These are phyloP conservation scores for Scaptomyza caliginosa DNA, from an alignment of 2,888 invertebrate genomes.

Conservation along the genomic window DNA sequence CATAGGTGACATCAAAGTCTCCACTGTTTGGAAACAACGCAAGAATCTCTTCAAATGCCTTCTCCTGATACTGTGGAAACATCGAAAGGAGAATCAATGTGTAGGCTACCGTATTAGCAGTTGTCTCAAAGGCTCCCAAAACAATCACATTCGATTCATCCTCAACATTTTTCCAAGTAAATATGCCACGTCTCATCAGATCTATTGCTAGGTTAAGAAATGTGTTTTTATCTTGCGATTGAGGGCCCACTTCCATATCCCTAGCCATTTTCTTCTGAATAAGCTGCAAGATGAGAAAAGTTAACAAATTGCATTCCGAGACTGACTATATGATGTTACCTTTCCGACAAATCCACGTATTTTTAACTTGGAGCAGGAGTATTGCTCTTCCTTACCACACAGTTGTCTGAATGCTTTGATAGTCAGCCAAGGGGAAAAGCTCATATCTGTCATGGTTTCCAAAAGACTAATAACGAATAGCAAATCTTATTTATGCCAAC, in stretches of 20 bases:
- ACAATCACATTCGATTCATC: constrained; percentile 81
- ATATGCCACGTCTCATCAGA: constrained; percentile 66
- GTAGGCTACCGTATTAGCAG: constrained; percentile 77
- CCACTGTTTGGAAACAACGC: constrained; percentile 65
- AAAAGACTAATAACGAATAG: constrained; percentile 65
- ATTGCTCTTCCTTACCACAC: constrained; percentile 60
- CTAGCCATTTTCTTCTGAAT: constrained; percentile 62
- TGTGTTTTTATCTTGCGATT: constrained; percentile 49
- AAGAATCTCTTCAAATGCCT: constrained; percentile 75
- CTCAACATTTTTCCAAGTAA: constrained; percentile 76
- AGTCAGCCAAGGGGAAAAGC: constrained; percentile 79
- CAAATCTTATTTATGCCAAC: constrained; percentile 10
- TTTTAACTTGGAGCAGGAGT: constrained; percentile 61
- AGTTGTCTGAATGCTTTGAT: constrained; percentile 59
- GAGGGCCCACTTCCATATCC: constrained; percentile 25
- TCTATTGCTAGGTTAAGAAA: constrained; percentile 77
- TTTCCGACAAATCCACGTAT: constrained; percentile 73
- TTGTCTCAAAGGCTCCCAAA: constrained; percentile 82
- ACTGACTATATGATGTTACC: constrained; percentile 58
- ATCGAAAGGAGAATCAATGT: constrained; percentile 76
- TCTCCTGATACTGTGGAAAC: constrained; percentile 80
- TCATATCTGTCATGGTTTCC: constrained; percentile 80
- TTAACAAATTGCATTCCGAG: no score
- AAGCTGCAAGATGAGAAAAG: constrained; percentile 58
- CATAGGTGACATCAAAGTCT: constrained; percentile 70